Conservation (phyloP, 2,113 vertebrate species). For the Calonectris borealis region DNA sequence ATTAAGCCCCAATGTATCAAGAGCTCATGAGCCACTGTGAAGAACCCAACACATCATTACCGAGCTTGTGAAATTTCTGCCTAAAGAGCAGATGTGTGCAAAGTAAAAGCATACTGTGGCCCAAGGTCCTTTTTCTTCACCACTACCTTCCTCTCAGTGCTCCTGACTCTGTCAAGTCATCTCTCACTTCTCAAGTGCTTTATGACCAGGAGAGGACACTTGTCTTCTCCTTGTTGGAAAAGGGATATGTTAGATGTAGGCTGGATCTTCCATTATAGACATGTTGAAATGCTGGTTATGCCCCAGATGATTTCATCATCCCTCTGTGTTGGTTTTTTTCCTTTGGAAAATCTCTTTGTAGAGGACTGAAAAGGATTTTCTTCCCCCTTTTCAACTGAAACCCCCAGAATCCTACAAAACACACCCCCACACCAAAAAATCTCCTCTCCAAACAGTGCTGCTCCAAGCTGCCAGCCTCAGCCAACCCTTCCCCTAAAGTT, state of each 20-base stretch:
- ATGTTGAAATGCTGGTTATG: background rate
- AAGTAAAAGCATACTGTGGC: background rate
- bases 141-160: background rate
- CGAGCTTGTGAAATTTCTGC: constrained; percentile 58
- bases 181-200: background rate
- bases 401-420: background rate
- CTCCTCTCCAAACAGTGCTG: background rate
- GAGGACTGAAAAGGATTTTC: background rate
- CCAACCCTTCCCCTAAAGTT: background rate
- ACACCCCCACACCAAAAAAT: background rate
- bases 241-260: background rate
- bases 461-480: background rate
- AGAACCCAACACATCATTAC: constrained; percentile 69
- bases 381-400: background rate
- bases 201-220: background rate
- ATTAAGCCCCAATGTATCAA: constrained; percentile 59
- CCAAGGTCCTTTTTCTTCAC: background rate
- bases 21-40: constrained; percentile 39
- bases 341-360: background rate
- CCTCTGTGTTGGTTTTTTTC: too few species aligned
- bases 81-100: constrained; percentile 17
- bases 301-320: background rate
- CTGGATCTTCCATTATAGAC: background rate
- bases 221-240: background rate
- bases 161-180: background rate